Conservation (phyloP, 2,113 vertebrate genomes). For the Brienomyrus longianalis region DNA sequence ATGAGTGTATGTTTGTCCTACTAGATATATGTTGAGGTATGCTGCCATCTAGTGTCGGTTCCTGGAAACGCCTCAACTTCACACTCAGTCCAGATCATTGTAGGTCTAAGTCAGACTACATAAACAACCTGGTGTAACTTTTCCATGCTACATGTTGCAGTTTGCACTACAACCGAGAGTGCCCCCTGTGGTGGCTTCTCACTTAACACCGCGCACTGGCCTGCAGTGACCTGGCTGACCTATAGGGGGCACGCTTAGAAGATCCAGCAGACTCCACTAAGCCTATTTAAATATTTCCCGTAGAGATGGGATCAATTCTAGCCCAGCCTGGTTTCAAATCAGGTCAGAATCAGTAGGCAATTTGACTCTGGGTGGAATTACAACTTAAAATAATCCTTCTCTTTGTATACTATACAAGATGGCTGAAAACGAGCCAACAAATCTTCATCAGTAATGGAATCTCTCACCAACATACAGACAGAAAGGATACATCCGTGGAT, state of each 20-base stretch:
- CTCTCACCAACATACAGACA: not conserved
- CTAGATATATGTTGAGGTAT: not conserved
- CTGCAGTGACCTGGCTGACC: not conserved
- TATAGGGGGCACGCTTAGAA: not conserved
- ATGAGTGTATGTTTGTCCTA: not conserved
- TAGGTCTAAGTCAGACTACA: not conserved
- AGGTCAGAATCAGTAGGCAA: not conserved
- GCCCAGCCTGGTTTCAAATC: not conserved
- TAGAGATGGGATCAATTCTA: not conserved
- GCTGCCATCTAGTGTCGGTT: not conserved
- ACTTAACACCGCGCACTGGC: not conserved
- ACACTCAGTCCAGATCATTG: not conserved
- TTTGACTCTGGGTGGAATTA: not conserved
- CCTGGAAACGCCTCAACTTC: not conserved
- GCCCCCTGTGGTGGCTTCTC: not conserved
- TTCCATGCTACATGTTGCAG: not conserved
- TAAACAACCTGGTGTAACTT: not conserved
- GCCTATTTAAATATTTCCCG: not conserved
- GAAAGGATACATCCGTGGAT: constrained; percentile 94
- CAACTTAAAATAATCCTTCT: not conserved
- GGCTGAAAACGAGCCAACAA: not conserved
- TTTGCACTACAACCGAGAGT: not conserved
- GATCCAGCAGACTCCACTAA: not conserved
- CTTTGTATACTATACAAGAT: not conserved
- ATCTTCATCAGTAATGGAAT: not conserved